phyloP scores from a whole-genome alignment of 2,888 invertebrate genomes.

The Amblyteles armatorius region DNA sequence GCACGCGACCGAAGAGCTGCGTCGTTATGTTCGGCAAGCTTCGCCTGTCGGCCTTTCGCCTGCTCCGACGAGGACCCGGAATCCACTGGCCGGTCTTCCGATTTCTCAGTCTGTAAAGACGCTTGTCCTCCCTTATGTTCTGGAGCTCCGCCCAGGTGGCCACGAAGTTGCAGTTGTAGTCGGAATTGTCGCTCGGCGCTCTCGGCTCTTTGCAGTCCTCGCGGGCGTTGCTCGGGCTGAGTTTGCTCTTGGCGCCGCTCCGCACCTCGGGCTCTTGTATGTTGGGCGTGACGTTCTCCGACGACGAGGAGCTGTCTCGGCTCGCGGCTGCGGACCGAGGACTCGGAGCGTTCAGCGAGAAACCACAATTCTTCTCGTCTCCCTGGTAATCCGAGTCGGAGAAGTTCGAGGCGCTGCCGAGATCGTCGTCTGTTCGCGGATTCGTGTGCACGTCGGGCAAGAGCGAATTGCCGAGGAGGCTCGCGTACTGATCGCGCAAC shows the following conservation, averaged over 20 bases:
- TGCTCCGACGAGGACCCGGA: conserved; percentile 11
- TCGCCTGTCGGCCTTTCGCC: conserved; percentile 17
- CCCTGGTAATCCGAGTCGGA: conserved; percentile 23
- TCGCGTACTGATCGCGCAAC: conserved; percentile 70
- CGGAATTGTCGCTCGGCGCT: conserved; percentile 60
- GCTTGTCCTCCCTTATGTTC: conserved; percentile 54
- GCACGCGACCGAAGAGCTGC: neutral
- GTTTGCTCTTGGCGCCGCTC: conserved; percentile 40
- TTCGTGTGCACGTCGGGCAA: conserved; percentile 63
- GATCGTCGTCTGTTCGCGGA: conserved; percentile 36
- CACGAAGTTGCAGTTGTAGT: conserved; percentile 71
- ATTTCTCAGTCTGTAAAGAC: conserved; percentile 37
- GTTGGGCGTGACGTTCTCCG: conserved; percentile 66
- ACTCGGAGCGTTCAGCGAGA: conserved; percentile 8
- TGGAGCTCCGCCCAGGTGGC: conserved; percentile 71
- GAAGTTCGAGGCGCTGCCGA: conserved; percentile 41
- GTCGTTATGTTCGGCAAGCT: conserved; percentile 18
- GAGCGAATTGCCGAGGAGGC: conserved; percentile 67
- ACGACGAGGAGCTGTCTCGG: conserved; percentile 52
- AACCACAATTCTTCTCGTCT: conserved; percentile 49
- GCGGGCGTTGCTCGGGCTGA: neutral
- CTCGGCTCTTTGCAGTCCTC: conserved; percentile 44
- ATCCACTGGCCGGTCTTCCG: conserved; percentile 17
- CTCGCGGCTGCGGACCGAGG: conserved; percentile 17
- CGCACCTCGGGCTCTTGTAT: conserved; percentile 57